phyloP scores from a whole-genome alignment of 1,140 invertebrate species.

The Nasonia giraulti region DNA sequence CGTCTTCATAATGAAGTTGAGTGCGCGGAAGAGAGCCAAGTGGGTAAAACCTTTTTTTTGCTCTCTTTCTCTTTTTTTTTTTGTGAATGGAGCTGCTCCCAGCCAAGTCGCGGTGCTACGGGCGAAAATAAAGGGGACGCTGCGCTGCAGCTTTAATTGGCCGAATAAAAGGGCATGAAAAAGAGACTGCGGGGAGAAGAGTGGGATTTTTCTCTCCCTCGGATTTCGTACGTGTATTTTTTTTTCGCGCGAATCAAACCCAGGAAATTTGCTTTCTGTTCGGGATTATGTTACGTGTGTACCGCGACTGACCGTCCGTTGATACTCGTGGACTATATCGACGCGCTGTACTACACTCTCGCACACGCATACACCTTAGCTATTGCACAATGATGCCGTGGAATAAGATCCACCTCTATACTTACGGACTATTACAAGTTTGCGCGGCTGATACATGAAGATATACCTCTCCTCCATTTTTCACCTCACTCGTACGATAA shows the following conservation, averaged over 20 bases:
- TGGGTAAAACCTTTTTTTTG: neutral
- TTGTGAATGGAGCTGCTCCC: neutral
- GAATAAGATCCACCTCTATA: neutral
- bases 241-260: too few species aligned
- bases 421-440: neutral
- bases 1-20: constrained; percentile 1
- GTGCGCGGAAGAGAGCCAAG: neutral
- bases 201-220: neutral
- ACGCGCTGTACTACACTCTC: neutral
- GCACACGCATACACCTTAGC: neutral
- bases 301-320: too few species aligned
- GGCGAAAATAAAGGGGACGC: constrained; percentile 8
- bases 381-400: constrained; percentile 3
- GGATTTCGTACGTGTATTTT: neutral
- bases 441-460: neutral
- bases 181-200: neutral
- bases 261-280: too few species aligned
- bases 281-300: too few species aligned
- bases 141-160: constrained; percentile 20
- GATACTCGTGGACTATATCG: too few species aligned
- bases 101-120: neutral
- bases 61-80: neutral
- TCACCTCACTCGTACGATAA: too few species aligned
- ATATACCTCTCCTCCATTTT: neutral
- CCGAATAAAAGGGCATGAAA: constrained; percentile 1